Evolutionary conservation across 2,888 invertebrate species (phyloP).

Genomic region (Xestoiulus laeticollis): DNA sequence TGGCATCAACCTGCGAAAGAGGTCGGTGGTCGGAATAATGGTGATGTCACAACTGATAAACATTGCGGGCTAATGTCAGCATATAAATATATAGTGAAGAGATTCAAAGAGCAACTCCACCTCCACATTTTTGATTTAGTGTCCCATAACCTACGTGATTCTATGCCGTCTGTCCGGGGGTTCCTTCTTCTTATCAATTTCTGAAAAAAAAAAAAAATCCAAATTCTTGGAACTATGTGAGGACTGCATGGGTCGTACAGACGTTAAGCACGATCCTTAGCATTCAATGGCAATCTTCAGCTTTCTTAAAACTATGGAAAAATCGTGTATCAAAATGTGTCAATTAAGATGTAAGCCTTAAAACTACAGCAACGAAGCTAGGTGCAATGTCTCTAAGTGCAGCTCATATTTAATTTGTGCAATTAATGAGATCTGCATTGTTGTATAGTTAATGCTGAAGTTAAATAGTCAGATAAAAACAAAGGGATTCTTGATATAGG

Average conservation of each 20-base stretch:
- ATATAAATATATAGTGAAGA: conserved; percentile 8
- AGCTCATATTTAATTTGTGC: too few species aligned
- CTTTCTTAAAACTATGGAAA: too few species aligned
- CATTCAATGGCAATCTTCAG: too few species aligned
- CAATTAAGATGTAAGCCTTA: too few species aligned
- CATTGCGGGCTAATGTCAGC: conserved; percentile 17
- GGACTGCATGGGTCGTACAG: not conserved
- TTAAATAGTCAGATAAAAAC: too few species aligned
- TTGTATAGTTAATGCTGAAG: too few species aligned
- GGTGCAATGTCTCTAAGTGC: too few species aligned
- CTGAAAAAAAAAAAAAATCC: not conserved
- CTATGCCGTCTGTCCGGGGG: not conserved
- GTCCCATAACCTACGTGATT: conserved; percentile 28
- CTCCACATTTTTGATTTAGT: conserved; percentile 29
- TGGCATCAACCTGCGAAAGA: not conserved
- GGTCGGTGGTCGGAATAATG: conserved; percentile 29
- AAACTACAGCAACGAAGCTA: too few species aligned
- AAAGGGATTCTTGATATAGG: too few species aligned
- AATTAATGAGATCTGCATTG: too few species aligned
- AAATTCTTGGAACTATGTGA: not conserved
- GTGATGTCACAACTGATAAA: conserved; percentile 34
- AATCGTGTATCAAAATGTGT: too few species aligned
- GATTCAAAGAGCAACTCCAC: conserved; percentile 16
- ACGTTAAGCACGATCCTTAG: not conserved
- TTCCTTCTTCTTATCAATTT: conserved; percentile 15